These are phyloP conservation scores for Anolis carolinensis DNA, from an alignment of 2,113 vertebrate species.

Conservation along the genomic window DNA sequence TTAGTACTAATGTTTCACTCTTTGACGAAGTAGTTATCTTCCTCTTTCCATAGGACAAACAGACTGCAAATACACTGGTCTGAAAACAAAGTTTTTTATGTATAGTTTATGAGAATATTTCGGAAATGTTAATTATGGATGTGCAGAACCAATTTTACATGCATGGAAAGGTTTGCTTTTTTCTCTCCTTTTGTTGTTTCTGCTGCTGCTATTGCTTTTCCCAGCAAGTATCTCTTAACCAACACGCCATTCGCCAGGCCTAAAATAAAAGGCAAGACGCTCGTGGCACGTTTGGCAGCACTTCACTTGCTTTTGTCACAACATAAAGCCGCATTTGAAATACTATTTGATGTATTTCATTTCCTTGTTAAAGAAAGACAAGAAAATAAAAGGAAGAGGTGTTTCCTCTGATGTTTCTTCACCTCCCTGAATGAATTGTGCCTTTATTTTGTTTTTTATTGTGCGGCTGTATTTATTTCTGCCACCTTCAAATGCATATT, in stretches of 20 bases:
- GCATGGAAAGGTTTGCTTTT: neutral
- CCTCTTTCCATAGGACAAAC: neutral
- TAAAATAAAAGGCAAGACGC: slow-evolving; percentile 20
- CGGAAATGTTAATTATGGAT: neutral
- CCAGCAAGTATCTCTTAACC: neutral
- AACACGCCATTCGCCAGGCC: slow-evolving; percentile 25
- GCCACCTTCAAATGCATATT: slow-evolving; percentile 58
- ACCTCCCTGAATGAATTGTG: slow-evolving; percentile 44
- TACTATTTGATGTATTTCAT: slow-evolving; percentile 26
- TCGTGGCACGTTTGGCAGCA: slow-evolving; percentile 43
- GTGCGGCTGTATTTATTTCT: slow-evolving; percentile 32
- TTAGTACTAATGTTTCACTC: neutral
- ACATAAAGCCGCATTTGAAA: slow-evolving; percentile 50
- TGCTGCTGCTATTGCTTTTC: neutral
- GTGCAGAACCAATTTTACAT: neutral
- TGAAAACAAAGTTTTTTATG: neutral
- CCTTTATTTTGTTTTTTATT: slow-evolving; percentile 56
- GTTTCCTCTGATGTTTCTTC: slow-evolving; percentile 60
- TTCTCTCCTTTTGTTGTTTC: neutral
- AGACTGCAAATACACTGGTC: neutral
- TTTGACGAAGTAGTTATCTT: neutral
- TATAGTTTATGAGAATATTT: neutral
- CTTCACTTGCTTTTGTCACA: slow-evolving; percentile 49
- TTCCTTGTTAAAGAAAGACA: slow-evolving; percentile 55
- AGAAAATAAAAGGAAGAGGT: slow-evolving; percentile 56